Conservation (phyloP, 2,888 invertebrate species). For the Xanthia icteritia region DNA sequence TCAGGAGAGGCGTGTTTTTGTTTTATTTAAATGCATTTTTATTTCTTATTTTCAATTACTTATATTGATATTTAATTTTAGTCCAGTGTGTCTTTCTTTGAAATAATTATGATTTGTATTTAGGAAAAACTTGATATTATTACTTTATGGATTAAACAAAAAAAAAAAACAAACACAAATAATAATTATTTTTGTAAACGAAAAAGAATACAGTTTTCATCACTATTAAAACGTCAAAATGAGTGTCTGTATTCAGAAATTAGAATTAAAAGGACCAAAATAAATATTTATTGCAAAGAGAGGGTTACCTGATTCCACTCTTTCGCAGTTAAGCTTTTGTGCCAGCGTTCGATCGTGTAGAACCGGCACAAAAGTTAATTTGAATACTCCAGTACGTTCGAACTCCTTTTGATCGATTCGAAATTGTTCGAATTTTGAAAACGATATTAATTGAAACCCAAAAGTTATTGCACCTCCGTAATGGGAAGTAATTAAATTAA, state of each 20-base stretch:
- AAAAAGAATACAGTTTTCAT: not conserved
- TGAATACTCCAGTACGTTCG: conserved; percentile 53
- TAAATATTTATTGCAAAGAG: accelerated
- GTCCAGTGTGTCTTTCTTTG: not conserved
- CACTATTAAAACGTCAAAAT: not conserved
- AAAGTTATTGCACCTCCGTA: conserved; percentile 59
- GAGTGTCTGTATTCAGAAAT: not conserved
- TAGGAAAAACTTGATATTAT: not conserved
- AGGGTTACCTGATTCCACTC: not conserved
- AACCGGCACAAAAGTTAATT: conserved; percentile 57
- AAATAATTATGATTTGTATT: not conserved
- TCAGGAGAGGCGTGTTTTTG: not conserved
- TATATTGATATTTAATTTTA: not conserved
- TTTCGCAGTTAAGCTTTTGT: conserved; percentile 22
- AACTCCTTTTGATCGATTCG: conserved; percentile 56
- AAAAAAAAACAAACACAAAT: not conserved
- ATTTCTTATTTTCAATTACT: no score
- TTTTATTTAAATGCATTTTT: not conserved
- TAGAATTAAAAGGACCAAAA: not conserved
- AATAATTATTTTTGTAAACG: not conserved
- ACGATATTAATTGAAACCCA: conserved; percentile 59
- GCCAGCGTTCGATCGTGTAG: conserved; percentile 21
- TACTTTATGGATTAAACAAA: not conserved
- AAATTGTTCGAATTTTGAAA: conserved; percentile 58
- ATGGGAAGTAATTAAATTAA: conserved; percentile 59